Conservation (phyloP, 2,113 vertebrate genomes). For the Falcunculus frontatus region DNA sequence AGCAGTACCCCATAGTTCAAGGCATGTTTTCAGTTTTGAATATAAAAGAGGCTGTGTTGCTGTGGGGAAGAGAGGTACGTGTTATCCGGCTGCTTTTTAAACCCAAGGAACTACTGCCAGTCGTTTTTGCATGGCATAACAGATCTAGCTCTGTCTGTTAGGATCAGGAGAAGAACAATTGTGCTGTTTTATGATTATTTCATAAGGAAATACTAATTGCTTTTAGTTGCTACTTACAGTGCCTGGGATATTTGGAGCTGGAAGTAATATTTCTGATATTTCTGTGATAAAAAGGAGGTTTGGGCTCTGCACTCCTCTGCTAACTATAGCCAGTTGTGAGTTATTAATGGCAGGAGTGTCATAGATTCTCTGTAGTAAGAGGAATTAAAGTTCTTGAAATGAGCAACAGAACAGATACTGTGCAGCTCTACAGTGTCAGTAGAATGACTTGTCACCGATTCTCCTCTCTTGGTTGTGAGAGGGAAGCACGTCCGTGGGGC, state of each 20-base stretch:
- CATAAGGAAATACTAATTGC: background rate
- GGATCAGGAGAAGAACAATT: background rate
- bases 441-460: background rate
- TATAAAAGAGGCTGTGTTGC: background rate
- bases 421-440: background rate
- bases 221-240: background rate
- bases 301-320: background rate
- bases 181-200: background rate
- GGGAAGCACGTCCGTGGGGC: background rate
- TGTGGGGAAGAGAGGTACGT: background rate
- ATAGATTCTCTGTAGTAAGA: background rate
- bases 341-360: background rate
- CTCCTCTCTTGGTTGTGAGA: background rate
- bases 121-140: background rate
- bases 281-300: background rate
- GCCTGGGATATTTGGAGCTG: background rate
- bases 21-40: background rate
- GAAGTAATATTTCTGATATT: background rate
- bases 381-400: background rate
- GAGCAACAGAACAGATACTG: background rate
- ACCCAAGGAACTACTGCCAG: background rate
- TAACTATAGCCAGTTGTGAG: background rate
- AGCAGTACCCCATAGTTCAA: background rate
- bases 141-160: background rate
- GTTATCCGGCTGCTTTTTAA: background rate